Evolutionary conservation across 2,888 invertebrate genomes (phyloP).

Genomic region (Machimus rusticus): DNA sequence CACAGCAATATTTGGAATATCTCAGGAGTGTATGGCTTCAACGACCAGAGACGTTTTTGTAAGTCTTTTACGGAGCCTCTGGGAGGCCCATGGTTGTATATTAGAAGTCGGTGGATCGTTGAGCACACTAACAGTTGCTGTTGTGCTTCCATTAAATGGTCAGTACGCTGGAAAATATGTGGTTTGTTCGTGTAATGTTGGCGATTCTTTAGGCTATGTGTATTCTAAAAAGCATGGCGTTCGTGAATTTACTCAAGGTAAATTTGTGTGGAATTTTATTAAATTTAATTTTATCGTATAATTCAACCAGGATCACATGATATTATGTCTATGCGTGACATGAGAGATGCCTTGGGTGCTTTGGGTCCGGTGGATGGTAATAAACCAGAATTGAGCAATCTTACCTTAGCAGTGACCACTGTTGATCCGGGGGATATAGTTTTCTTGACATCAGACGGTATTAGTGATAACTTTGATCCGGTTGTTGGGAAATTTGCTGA

Average conservation of each 20-base stretch:
- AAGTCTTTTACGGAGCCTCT: conserved; percentile 78
- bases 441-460: conserved; percentile 87
- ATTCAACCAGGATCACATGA: conserved; percentile 76
- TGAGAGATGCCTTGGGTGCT: conserved; percentile 88
- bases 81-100: conserved; percentile 85
- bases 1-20: conserved; percentile 69
- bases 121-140: conserved; percentile 83
- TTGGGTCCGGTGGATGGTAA: conserved; percentile 85
- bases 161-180: conserved; percentile 65
- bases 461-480: conserved; percentile 91
- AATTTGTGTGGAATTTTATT: neutral
- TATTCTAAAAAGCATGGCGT: conserved; percentile 80
- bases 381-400: conserved; percentile 85
- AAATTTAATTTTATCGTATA: neutral
- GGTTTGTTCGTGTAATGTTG: conserved; percentile 88
- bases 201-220: conserved; percentile 88
- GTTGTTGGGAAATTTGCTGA: conserved; percentile 87
- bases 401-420: conserved; percentile 84
- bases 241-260: conserved; percentile 79
- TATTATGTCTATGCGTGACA: conserved; percentile 78
- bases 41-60: conserved; percentile 78
- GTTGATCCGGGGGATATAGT: conserved; percentile 83
- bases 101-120: conserved; percentile 82
- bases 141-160: conserved; percentile 70
- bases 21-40: conserved; percentile 60